Evolutionary conservation across 2,888 invertebrate genomes (phyloP).

Genomic region (Ctenicera cuprea): DNA sequence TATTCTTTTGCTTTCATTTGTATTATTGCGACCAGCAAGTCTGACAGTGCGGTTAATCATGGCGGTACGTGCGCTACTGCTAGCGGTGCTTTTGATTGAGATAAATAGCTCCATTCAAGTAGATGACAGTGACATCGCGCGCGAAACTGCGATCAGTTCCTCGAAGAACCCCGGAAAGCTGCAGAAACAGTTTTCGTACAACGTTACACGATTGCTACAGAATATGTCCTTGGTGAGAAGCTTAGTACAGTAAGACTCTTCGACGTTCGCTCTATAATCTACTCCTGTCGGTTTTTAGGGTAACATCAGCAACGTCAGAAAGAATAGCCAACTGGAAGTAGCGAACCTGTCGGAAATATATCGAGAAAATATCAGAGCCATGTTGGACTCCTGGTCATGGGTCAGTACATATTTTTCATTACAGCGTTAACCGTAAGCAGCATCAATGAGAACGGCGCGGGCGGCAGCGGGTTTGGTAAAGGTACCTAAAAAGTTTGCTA

Average conservation of each 20-base stretch:
- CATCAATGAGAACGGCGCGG: too few species aligned
- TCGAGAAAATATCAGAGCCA: slow-evolving; percentile 55
- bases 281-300: slow-evolving; percentile 46
- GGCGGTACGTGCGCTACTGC: slow-evolving; percentile 55
- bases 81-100: slow-evolving; percentile 58
- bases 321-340: slow-evolving; percentile 24
- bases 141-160: slow-evolving; percentile 55
- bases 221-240: slow-evolving; percentile 52
- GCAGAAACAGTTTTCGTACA: slow-evolving; percentile 55
- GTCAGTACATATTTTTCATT: slow-evolving; percentile 50
- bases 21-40: slow-evolving; percentile 49
- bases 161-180: slow-evolving; percentile 56
- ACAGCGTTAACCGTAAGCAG: slow-evolving; percentile 4
- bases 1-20: slow-evolving; percentile 49
- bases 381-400: slow-evolving; percentile 61
- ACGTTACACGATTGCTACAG: slow-evolving; percentile 54
- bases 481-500: neutral
- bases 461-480: neutral
- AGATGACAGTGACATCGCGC: slow-evolving; percentile 56
- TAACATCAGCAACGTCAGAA: slow-evolving; percentile 44
- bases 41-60: slow-evolving; percentile 57
- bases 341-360: slow-evolving; percentile 51
- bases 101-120: slow-evolving; percentile 59
- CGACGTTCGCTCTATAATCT: slow-evolving; percentile 39
- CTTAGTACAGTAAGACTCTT: slow-evolving; percentile 17